Evolutionary conservation across 2,888 invertebrate species (phyloP), one percentile per base, ranked within the genome.

Genomic region (Polydrusus cervinus): DNA sequence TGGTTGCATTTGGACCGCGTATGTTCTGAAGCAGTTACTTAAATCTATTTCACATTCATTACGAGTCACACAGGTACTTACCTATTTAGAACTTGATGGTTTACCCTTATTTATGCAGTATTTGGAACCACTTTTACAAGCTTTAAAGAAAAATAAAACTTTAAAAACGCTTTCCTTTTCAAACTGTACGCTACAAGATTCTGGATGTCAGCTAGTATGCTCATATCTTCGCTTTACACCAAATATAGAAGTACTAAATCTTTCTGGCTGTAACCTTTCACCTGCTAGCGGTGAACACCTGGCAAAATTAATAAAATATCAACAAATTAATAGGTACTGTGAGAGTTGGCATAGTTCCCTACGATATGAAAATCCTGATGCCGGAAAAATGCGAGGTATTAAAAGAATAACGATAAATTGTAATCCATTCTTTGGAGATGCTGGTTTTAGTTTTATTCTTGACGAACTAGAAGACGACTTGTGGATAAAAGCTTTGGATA

Each of bases 341-440:
- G 94, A 95, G 83, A 93, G 93, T 76, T 95, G 95, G 95, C 92
- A 93, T 78, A 92, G 93, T 80, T 94, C 94, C 8, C 85, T 95
- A 68, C 90, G 95, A n/a, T 95, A 94, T 83, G 90, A 93, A 14
- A 89, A 92, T 60, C 93, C 95, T 0, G 91, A 94, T 80, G 86
- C 93, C n/a, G 92, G 92, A 75, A 86, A 90, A 0, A 93, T 94
- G 91, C 90, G 92, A 0, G 95, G 95, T 0, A 86, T 95, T 18
- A 90, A 93, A 61, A 88, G 92, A 49, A 88, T 95, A 74, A 90
- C 91, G 0, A 83, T 95, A 18, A 93, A 94, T 81, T 90, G 90
- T 43, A 95, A 95, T 86, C 90, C 91, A 0, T 88, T 88, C 75
- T 86, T 95, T 13, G 91, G 92, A 0, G 93, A 95, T 83, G 87